Base-by-base conservation (phyloP, 1,140 invertebrate genomes). In the Drosophila elegans region DNA sequence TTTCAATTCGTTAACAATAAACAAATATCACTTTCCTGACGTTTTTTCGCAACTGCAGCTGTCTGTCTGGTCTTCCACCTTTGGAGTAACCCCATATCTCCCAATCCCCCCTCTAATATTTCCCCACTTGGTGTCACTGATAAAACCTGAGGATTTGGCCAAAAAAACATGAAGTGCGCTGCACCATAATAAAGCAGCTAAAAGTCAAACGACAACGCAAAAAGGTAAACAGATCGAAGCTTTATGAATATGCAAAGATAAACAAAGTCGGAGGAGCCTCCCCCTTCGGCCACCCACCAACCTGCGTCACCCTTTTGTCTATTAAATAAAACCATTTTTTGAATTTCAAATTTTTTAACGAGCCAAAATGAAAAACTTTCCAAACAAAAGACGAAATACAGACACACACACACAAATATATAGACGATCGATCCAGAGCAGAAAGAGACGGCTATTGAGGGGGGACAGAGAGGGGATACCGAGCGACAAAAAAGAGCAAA, bases 231-330 rank as follows among this genome's bases (percentile, higher is more conserved):
- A 86, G 83, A 88, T 88, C 79, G 66, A 67, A 57, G 72, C 84
- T 88, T 88, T 88, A 88, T 88, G 83, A 88, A 88, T 88, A 88
- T 83, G 72, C 84, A 89, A 71, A 83, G 84, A 86, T 83, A 83
- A 83, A 78, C 78, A 67, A 85, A 54, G 56, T 21, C 78, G 52
- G 60, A 64, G 54, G 63, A 48, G 46, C 16, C 16, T 16, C 36
- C 39, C 51, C 32, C 39, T 11, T 46, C n/a, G 7, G 9, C 29
- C 52, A 34, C 49, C 46, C 51, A 52, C 25, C 38, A 12, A 6
- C 49, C 41, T 16, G 39, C 46, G 13, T 60, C 45, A 62, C 42
- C 60, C 63, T 66, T 76, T 77, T 77, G 73, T 55, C 55, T 66
- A 53, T 41, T 25, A 48, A 55, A 54, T 56, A 52, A 34, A 55